A percentile compares a stretch with the other conserved stretches of the same genome.
These are phyloP conservation scores for Leptogaster cylindrica DNA, from an alignment of 2,888 invertebrate genomes.

Conservation along the genomic window DNA sequence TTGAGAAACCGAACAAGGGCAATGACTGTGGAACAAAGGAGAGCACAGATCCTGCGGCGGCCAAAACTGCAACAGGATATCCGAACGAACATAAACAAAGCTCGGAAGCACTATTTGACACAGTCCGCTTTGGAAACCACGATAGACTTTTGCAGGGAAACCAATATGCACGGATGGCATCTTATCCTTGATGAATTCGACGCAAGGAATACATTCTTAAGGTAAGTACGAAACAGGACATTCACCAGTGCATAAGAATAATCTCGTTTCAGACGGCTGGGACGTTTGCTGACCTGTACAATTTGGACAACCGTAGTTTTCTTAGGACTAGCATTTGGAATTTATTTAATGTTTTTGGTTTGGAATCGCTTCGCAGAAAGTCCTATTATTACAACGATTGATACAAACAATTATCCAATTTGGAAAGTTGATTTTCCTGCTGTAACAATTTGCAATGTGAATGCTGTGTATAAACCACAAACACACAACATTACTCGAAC, in stretches of 20 bases:
- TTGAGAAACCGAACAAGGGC: too few species aligned
- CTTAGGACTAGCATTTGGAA: constrained; percentile 49
- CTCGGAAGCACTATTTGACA: constrained; percentile 31
- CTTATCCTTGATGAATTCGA: constrained; percentile 49
- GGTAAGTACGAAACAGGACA: constrained; percentile 40
- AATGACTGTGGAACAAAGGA: too few species aligned
- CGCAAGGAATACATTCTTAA: constrained; percentile 43
- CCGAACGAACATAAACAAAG: constrained; percentile 7
- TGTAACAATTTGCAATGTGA: constrained; percentile 69
- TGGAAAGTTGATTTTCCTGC: constrained; percentile 73
- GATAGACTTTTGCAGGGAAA: constrained; percentile 50
- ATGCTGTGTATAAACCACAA: constrained; percentile 65
- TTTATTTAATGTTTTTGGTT: constrained; percentile 50
- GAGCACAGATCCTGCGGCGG: too few species aligned
- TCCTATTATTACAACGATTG: constrained; percentile 59
- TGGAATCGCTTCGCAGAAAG: constrained; percentile 52
- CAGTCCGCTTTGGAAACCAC: constrained; percentile 36
- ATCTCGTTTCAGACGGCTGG: constrained; percentile 11
- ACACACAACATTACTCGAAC: constrained; percentile 62
- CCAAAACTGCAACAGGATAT: constrained; percentile 6
- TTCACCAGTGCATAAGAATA: too few species aligned
- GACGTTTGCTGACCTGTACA: constrained; percentile 31
- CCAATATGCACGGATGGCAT: constrained; percentile 51
- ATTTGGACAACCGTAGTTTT: constrained; percentile 50
- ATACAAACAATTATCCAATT: constrained; percentile 69